Evolutionary conservation across 2,888 invertebrate genomes (phyloP).

Genomic region (Epirrhoe alternata): DNA sequence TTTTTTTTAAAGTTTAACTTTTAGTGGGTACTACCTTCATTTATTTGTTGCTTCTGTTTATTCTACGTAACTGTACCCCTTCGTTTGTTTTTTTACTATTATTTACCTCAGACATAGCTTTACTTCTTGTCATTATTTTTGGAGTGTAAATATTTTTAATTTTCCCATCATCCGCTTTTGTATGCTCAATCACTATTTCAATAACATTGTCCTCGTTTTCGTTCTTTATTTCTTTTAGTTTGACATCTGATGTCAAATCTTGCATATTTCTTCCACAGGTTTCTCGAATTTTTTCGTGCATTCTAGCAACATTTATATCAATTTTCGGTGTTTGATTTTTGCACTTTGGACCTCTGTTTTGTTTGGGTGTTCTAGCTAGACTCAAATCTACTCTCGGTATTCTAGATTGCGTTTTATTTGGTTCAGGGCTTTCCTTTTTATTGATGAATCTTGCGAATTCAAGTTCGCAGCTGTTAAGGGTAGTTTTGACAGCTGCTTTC

Average conservation of each 20-base stretch:
- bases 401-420: background rate
- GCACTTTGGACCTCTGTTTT: background rate
- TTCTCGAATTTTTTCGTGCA: background rate
- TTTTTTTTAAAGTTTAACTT: background rate
- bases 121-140: background rate
- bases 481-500: conserved; percentile 5
- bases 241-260: background rate
- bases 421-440: background rate
- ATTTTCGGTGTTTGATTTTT: background rate
- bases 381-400: background rate
- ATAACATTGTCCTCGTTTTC: background rate
- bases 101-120: background rate
- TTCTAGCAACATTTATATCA: conserved; percentile 1
- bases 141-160: background rate
- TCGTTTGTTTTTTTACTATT: background rate
- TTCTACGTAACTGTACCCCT: background rate
- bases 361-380: background rate
- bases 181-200: background rate
- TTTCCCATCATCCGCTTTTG: background rate
- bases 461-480: conserved; percentile 18
- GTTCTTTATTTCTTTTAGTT: background rate
- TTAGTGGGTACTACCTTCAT: background rate
- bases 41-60: background rate
- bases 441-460: conserved; percentile 16
- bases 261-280: background rate